Evolutionary conservation across 2,113 vertebrate genomes (phyloP).

Genomic region (Poicephalus meyeri): DNA sequence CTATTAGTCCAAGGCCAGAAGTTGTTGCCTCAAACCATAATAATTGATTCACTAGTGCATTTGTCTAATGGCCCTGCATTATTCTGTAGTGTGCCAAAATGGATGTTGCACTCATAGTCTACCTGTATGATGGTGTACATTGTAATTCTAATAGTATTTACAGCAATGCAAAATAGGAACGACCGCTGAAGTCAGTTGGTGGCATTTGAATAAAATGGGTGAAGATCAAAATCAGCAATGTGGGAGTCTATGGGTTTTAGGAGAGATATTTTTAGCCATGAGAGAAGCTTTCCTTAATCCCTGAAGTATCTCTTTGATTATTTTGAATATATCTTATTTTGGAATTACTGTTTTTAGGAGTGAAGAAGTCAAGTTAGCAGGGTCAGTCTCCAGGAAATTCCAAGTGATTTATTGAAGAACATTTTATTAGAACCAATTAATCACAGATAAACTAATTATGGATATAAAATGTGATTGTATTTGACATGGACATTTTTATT

Average conservation of each 20-base stretch:
- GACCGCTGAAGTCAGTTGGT: background rate
- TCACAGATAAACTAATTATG: background rate
- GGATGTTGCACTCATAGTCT: background rate
- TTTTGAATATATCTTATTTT: background rate
- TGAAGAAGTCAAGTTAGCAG: background rate
- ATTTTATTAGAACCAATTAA: background rate
- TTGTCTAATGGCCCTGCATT: constrained; percentile 56
- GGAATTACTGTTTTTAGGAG: background rate
- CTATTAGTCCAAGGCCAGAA: constrained; percentile 58
- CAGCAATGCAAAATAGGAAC: background rate
- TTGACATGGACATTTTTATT: background rate
- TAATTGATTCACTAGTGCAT: constrained; percentile 69
- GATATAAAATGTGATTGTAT: background rate
- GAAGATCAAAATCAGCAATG: background rate
- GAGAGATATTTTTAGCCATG: background rate
- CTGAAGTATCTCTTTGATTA: background rate
- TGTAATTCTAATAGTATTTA: background rate
- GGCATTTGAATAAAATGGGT: background rate
- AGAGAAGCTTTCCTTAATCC: background rate
- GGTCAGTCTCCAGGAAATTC: background rate
- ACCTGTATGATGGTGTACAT: background rate
- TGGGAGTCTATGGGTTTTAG: background rate
- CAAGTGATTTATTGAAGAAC: background rate
- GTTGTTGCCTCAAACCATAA: constrained; percentile 72
- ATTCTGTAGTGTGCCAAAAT: background rate